Conservation (phyloP, 2,888 invertebrate genomes). For the Hypomecis atomaria region DNA sequence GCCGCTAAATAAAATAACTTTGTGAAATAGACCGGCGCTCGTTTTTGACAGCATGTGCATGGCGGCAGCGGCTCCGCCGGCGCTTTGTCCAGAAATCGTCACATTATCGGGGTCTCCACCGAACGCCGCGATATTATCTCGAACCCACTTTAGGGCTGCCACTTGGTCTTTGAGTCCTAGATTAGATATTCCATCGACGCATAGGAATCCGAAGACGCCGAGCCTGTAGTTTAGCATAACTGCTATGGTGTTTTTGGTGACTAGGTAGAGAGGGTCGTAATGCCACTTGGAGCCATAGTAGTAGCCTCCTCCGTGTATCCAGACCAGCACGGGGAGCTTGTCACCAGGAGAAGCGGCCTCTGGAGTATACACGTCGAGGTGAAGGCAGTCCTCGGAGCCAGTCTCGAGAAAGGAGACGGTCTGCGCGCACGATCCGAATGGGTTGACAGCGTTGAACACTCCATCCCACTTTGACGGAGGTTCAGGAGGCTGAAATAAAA, state of each 20-base stretch:
- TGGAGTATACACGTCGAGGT: constrained; percentile 70
- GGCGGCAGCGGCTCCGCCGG: constrained; percentile 69
- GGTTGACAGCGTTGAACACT: constrained; percentile 59
- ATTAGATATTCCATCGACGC: constrained; percentile 69
- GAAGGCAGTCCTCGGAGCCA: constrained; percentile 70
- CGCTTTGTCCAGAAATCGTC: constrained; percentile 74
- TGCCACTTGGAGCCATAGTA: constrained; percentile 74
- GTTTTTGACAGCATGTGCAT: constrained; percentile 69
- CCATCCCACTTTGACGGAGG: constrained; percentile 64
- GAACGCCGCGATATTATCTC: constrained; percentile 68
- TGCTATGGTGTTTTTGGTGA: constrained; percentile 65
- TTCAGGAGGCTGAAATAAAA: constrained; percentile 60
- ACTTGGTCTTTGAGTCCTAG: constrained; percentile 75
- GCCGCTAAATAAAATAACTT: constrained; percentile 73
- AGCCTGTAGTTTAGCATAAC: constrained; percentile 73
- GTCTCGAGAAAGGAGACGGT: constrained; percentile 54
- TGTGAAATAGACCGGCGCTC: constrained; percentile 72
- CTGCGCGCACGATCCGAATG: constrained; percentile 65
- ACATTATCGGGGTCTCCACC: constrained; percentile 79
- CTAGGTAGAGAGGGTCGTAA: constrained; percentile 74
- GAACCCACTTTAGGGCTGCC: constrained; percentile 75
- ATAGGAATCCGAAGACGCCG: constrained; percentile 73
- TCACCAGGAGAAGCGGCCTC: constrained; percentile 42
- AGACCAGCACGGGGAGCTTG: constrained; percentile 69
- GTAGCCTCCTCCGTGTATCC: constrained; percentile 75